A percentile compares a stretch with the other conserved stretches of the same genome.
phyloP scores from a whole-genome alignment of 2,113 vertebrate genomes.

The Lota lota region DNA sequence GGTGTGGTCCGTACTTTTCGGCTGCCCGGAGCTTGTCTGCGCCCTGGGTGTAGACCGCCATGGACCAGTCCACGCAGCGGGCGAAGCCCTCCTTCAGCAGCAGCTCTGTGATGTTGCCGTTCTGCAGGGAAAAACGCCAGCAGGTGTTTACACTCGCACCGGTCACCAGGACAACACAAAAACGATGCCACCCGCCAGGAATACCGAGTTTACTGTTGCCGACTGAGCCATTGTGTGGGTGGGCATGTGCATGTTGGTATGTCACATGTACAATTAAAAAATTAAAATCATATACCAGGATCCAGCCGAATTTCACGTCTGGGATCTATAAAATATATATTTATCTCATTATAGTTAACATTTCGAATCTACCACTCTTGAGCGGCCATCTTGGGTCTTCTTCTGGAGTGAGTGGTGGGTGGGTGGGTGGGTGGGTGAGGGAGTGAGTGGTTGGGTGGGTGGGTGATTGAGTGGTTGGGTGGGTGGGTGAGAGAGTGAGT shows the following conservation, averaged over 20 bases:
- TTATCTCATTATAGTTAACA: too few species aligned
- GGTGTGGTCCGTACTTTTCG: slow-evolving; percentile 73
- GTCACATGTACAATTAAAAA: neutral
- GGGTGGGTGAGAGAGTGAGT: too few species aligned
- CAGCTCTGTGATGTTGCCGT: slow-evolving; percentile 96
- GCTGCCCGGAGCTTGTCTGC: slow-evolving; percentile 91
- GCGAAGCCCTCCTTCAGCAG: slow-evolving; percentile 94
- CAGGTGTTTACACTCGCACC: neutral
- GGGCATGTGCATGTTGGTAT: neutral
- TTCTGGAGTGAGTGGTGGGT: too few species aligned
- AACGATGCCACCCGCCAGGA: neutral
- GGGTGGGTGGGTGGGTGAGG: too few species aligned
- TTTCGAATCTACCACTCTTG: too few species aligned
- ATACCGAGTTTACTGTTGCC: neutral
- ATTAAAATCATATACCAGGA: too few species aligned
- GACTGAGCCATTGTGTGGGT: neutral
- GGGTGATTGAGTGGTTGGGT: too few species aligned
- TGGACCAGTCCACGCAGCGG: slow-evolving; percentile 97
- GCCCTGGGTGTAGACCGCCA: slow-evolving; percentile 91
- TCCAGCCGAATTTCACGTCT: too few species aligned
- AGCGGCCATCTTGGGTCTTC: too few species aligned
- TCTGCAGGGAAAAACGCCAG: slow-evolving; percentile 66
- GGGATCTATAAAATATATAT: too few species aligned
- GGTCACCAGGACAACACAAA: neutral
- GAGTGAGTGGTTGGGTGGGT: too few species aligned